A percentile compares a stretch with the other conserved stretches of the same genome.
Conservation (phyloP, 2,113 vertebrate genomes). For the cat (Felis catus) region DNA sequence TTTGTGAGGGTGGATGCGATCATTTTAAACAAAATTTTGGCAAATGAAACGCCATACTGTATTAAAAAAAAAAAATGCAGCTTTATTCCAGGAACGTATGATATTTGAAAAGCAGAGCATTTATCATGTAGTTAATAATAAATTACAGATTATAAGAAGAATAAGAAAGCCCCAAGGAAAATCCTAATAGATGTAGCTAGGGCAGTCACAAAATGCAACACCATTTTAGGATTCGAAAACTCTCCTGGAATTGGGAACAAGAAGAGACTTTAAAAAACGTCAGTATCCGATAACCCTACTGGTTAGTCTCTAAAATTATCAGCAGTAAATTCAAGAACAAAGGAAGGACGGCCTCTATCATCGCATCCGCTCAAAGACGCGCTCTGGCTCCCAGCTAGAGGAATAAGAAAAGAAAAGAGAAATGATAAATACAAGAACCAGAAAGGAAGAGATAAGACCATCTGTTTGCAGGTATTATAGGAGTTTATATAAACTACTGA, state of each 20-base stretch:
- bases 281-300: fast-evolving
- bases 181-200: not conserved
- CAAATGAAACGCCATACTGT: not conserved
- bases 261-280: not conserved
- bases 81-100: not conserved
- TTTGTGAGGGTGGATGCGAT: not conserved
- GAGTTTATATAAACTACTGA: not conserved
- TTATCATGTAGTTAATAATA: not conserved
- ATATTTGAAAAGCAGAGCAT: not conserved
- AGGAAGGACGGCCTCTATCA: not conserved
- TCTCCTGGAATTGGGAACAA: not conserved
- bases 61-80: not conserved
- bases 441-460: not conserved
- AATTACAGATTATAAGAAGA: not conserved
- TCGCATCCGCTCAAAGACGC: not conserved
- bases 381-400: not conserved
- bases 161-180: not conserved
- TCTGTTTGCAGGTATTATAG: not conserved
- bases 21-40: not conserved
- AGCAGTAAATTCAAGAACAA: not conserved
- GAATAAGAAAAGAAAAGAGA: not conserved
- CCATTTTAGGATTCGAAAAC: not conserved
- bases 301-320: not conserved
- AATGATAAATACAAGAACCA: not conserved
- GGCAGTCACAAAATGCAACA: not conserved